phyloP scores from a whole-genome alignment of 35 echinoderm and acorn worm genomes.

The Lytechinus pictus region DNA sequence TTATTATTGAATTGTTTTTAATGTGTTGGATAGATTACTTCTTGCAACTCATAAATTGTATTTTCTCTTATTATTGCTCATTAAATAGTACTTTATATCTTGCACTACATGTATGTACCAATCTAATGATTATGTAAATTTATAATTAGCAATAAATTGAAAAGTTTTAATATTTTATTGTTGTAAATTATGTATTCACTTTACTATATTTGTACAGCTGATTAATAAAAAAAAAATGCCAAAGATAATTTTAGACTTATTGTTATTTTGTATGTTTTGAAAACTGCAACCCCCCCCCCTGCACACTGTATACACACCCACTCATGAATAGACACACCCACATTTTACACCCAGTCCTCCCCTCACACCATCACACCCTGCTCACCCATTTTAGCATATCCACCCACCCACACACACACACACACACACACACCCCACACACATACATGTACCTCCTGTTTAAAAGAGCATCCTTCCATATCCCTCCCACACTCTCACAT shows the following conservation, averaged over 20 bases:
- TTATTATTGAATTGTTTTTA: no score
- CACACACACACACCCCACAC: no score
- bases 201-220: slow-evolving; percentile 7
- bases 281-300: no score
- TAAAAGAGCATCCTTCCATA: no score
- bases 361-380: no score
- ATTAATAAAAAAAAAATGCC: not conserved
- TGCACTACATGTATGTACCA: not conserved
- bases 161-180: not conserved
- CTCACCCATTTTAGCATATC: no score
- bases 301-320: no score
- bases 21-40: not conserved
- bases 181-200: not conserved
- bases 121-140: not conserved
- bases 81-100: not conserved
- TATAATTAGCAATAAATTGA: not conserved
- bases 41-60: not conserved
- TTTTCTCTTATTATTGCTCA: not conserved
- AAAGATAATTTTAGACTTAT: not conserved
- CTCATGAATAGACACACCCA: no score
- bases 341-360: no score
- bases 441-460: no score
- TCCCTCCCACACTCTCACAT: no score
- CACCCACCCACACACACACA: no score
- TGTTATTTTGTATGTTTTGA: not conserved